Evolutionary conservation across 2,888 invertebrate genomes (phyloP).

Genomic region (Heliconius hortense): DNA sequence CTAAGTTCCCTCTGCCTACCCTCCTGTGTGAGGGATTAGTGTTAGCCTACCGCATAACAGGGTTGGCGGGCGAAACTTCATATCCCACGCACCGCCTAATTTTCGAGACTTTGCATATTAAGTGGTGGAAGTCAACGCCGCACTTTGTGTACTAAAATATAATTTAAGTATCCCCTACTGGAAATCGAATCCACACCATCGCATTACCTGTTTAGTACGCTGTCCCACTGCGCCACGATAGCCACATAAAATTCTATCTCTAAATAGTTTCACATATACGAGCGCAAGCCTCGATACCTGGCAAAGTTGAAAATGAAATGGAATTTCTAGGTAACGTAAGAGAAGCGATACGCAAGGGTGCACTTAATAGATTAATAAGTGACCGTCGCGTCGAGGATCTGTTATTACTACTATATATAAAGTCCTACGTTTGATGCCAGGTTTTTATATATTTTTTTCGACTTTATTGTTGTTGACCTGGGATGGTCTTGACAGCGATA

Average conservation of each 20-base stretch:
- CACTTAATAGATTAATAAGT: conserved; percentile 8
- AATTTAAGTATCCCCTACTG: not conserved
- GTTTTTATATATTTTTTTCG: not conserved
- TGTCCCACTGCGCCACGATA: not conserved
- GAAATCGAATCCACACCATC: not conserved
- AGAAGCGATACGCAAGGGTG: conserved; percentile 2
- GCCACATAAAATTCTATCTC: not conserved
- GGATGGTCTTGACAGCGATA: too few species aligned
- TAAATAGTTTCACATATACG: conserved; percentile 1
- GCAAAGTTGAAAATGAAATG: conserved; percentile 11
- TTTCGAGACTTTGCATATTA: too few species aligned
- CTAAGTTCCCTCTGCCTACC: too few species aligned
- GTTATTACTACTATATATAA: not conserved
- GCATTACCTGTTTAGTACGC: not conserved
- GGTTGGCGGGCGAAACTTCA: too few species aligned
- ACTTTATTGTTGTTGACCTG: too few species aligned
- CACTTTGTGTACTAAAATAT: too few species aligned
- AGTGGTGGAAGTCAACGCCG: too few species aligned
- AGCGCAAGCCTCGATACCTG: not conserved
- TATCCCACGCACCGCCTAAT: too few species aligned
- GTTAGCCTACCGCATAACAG: too few species aligned
- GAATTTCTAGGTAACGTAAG: not conserved
- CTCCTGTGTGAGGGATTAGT: too few species aligned
- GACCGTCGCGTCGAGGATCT: not conserved
- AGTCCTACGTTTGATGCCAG: not conserved